Percentiles rank a stretch among this genome's conserved stretches.
These are phyloP conservation scores for Stenopsyche tienmushanensis DNA, from an alignment of 1,140 invertebrate genomes.

Conservation along the genomic window DNA sequence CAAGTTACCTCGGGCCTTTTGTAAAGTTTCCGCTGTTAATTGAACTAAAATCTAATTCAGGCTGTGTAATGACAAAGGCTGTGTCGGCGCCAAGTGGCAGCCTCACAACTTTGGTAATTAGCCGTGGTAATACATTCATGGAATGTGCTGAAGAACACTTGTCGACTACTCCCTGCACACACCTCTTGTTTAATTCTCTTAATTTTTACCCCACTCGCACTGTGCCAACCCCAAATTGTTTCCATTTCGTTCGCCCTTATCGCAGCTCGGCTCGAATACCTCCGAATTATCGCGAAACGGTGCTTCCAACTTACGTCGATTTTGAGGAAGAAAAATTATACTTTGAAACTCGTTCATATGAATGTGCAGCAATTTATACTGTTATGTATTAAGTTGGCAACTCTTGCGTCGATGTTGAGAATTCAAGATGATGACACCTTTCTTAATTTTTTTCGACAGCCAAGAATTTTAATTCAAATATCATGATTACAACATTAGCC, in stretches of 20 bases:
- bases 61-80: slow-evolving; percentile 23
- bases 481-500: too few species aligned
- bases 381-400: too few species aligned
- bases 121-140: slow-evolving; percentile 31
- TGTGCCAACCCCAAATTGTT: background rate
- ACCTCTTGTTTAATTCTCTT: slow-evolving; percentile 21
- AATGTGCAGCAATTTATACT: too few species aligned
- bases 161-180: slow-evolving; percentile 8
- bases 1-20: background rate
- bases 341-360: too few species aligned
- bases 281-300: too few species aligned
- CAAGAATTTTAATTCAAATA: too few species aligned
- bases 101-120: slow-evolving; percentile 30
- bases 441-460: too few species aligned
- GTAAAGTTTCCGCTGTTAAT: slow-evolving; percentile 27
- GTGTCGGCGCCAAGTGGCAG: background rate
- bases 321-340: too few species aligned
- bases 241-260: background rate
- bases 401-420: too few species aligned
- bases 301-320: too few species aligned
- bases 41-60: slow-evolving; percentile 32
- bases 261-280: too few species aligned
- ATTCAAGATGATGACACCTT: too few species aligned
- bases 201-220: slow-evolving; percentile 12
- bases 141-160: slow-evolving; percentile 25